These are phyloP conservation scores for Hypocryptadius cinnamomeus DNA, from an alignment of 2,113 vertebrate genomes.

Conservation along the genomic window DNA sequence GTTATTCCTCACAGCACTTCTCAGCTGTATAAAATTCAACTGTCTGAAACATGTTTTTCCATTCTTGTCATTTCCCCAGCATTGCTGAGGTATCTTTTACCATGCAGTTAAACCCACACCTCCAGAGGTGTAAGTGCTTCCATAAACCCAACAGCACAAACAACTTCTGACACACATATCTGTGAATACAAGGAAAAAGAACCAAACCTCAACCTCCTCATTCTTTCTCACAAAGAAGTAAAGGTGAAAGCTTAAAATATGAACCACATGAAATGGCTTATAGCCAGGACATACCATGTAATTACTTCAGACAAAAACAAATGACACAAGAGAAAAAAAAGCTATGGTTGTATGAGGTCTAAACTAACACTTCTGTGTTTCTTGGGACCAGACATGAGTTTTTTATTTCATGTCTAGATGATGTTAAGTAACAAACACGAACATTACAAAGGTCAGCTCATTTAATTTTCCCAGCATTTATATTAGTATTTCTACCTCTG, in stretches of 20 bases:
- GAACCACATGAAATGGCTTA: background rate
- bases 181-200: fast-evolving
- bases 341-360: background rate
- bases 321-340: background rate
- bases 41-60: background rate
- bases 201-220: background rate
- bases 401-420: background rate
- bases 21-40: background rate
- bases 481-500: background rate
- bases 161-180: background rate
- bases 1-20: background rate
- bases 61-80: background rate
- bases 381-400: no score
- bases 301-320: background rate
- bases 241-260: background rate
- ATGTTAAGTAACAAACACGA: background rate
- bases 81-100: background rate
- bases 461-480: background rate
- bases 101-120: background rate
- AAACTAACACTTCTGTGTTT: background rate
- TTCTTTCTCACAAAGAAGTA: background rate
- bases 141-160: background rate
- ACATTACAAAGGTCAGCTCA: background rate
- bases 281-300: background rate
- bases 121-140: background rate